Evolutionary conservation across 2,888 invertebrate species (phyloP).

Genomic region (Agrilus biguttatus): DNA sequence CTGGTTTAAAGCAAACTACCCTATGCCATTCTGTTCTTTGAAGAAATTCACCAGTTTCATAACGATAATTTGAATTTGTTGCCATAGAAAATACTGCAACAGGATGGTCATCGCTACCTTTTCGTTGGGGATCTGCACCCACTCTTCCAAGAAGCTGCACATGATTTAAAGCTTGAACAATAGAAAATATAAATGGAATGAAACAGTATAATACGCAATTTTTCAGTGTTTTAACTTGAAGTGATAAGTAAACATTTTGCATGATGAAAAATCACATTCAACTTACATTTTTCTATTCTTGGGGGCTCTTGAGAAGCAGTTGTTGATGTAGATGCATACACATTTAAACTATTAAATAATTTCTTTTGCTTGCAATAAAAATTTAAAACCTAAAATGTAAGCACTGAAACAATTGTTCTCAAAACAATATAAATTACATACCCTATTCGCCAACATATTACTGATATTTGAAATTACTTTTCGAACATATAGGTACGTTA

Average conservation of each 20-base stretch:
- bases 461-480: too few species aligned
- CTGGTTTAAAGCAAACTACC: conserved; percentile 73
- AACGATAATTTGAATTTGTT: conserved; percentile 74
- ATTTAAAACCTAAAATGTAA: conserved; percentile 5
- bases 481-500: too few species aligned
- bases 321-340: conserved; percentile 7
- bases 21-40: conserved; percentile 90
- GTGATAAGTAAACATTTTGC: background rate
- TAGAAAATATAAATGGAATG: background rate
- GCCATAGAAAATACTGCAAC: conserved; percentile 81
- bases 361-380: conserved; percentile 1
- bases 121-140: conserved; percentile 76
- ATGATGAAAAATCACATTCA: background rate
- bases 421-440: background rate
- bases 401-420: background rate
- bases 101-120: conserved; percentile 70
- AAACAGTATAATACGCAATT: too few species aligned
- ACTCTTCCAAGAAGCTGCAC: conserved; percentile 76
- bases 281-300: conserved; percentile 26
- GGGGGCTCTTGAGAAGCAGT: conserved; percentile 20
- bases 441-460: too few species aligned
- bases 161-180: conserved; percentile 58
- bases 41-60: conserved; percentile 61
- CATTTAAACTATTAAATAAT: background rate
- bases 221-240: too few species aligned